Conservation (phyloP, 2,888 invertebrate genomes). For the Chrysomela aeneicollis region DNA sequence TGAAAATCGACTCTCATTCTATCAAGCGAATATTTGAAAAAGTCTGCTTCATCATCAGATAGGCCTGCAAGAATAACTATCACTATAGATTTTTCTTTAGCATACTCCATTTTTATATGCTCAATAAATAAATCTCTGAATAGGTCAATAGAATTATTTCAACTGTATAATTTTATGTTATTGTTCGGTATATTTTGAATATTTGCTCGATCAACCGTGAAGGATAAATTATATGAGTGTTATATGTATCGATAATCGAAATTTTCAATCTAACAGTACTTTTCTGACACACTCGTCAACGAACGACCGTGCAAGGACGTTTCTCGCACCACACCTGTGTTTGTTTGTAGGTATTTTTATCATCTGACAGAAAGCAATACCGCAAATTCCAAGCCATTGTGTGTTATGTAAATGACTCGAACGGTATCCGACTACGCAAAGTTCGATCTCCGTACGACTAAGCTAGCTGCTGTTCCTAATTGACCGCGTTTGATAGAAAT, state of each 20-base stretch:
- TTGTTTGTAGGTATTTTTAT: slow-evolving; percentile 49
- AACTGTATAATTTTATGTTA: too few species aligned
- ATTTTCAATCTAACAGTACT: slow-evolving; percentile 19
- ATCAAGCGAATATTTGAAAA: too few species aligned
- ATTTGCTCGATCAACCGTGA: too few species aligned
- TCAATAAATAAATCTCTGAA: too few species aligned
- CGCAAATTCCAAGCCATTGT: slow-evolving; percentile 51
- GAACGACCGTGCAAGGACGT: slow-evolving; percentile 50
- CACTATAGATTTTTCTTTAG: too few species aligned
- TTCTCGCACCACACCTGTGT: slow-evolving; percentile 49
- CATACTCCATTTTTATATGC: too few species aligned
- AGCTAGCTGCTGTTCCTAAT: neutral
- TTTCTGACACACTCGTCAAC: slow-evolving; percentile 16
- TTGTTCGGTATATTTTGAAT: too few species aligned
- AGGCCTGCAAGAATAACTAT: too few species aligned
- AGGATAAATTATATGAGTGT: neutral
- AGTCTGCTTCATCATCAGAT: too few species aligned
- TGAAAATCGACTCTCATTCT: too few species aligned
- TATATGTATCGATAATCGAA: slow-evolving; percentile 9
- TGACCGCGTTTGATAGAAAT: neutral
- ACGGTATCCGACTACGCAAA: slow-evolving; percentile 19
- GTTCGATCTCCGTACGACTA: slow-evolving; percentile 18
- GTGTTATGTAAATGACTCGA: slow-evolving; percentile 48
- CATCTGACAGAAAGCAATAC: slow-evolving; percentile 36
- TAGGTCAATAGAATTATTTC: too few species aligned